phyloP scores from a whole-genome alignment of 2,113 vertebrate genomes.

The Salvelinus alpinus region DNA sequence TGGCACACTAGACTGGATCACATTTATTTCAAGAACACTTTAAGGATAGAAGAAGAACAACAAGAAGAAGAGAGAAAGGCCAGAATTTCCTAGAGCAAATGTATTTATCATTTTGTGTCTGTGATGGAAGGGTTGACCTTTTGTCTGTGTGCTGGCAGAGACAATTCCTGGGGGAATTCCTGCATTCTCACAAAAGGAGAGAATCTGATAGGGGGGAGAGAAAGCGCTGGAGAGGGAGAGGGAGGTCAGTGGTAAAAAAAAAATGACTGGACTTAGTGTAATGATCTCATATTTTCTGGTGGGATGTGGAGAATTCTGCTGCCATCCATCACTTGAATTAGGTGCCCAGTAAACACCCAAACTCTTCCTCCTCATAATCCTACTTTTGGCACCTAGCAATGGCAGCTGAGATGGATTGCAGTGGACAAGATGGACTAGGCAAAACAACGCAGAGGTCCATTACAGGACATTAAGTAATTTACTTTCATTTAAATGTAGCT shows the following conservation, averaged over 20 bases:
- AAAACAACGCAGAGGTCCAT: background rate
- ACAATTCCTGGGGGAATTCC: slow-evolving; percentile 32
- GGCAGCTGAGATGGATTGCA: background rate
- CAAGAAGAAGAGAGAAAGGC: background rate
- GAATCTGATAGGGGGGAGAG: slow-evolving; percentile 1
- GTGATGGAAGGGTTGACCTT: slow-evolving; percentile 33
- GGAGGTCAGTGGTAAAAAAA: slow-evolving; percentile 11
- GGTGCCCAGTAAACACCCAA: background rate
- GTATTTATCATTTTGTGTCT: slow-evolving; percentile 7
- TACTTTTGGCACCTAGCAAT: background rate
- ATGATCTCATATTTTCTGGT: slow-evolving; percentile 24
- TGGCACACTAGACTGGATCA: background rate
- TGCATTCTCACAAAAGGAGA: slow-evolving; percentile 12
- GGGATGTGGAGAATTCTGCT: background rate
- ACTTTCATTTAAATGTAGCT: background rate
- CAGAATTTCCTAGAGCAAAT: background rate
- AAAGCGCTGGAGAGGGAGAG: background rate
- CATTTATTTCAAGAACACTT: background rate
- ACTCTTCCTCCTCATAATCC: background rate
- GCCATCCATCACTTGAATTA: background rate
- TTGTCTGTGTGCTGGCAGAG: slow-evolving; percentile 9
- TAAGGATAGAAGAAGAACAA: background rate
- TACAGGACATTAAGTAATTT: background rate
- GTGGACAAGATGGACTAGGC: background rate
- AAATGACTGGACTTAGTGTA: slow-evolving; percentile 1